A percentile compares a stretch with the other conserved stretches of the same genome.
Conservation (phyloP, 2,113 vertebrate genomes). For the Pituophis catenifer region DNA sequence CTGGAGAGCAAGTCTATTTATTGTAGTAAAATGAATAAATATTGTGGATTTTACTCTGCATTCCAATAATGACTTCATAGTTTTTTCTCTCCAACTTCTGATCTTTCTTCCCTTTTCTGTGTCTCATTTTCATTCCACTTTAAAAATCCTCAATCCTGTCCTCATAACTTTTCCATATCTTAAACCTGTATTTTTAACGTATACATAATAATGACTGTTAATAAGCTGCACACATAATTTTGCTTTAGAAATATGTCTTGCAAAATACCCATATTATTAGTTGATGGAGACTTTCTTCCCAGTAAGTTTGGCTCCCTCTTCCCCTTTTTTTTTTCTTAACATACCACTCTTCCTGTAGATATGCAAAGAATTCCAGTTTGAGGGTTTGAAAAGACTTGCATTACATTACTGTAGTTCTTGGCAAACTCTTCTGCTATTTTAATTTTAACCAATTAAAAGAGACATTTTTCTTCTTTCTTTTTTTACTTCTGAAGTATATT, state of each 20-base stretch:
- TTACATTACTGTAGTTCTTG: conserved; percentile 49
- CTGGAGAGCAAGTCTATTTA: conserved; percentile 8
- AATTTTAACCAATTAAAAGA: conserved; percentile 76
- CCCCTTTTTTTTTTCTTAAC: not conserved
- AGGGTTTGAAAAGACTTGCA: conserved; percentile 39
- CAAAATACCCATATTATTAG: conserved; percentile 57
- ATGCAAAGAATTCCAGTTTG: conserved; percentile 51
- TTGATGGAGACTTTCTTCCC: conserved; percentile 41
- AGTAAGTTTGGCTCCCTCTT: conserved; percentile 8
- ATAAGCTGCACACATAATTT: conserved; percentile 40
- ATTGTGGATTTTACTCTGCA: conserved; percentile 22
- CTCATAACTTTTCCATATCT: conserved; percentile 40
- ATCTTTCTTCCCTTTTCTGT: not conserved
- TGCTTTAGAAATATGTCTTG: conserved; percentile 35
- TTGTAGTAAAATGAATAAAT: conserved; percentile 20
- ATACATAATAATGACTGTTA: conserved; percentile 22
- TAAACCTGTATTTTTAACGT: conserved; percentile 38
- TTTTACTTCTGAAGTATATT: conserved; percentile 65
- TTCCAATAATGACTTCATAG: conserved; percentile 20
- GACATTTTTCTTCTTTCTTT: conserved; percentile 48
- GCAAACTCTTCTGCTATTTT: conserved; percentile 62
- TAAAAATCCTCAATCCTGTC: conserved; percentile 6
- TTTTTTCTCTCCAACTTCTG: not conserved
- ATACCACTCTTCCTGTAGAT: conserved; percentile 37
- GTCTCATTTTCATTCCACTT: not conserved